Evolutionary conservation across 1,140 invertebrate genomes (phyloP), one percentile per base, ranked within the genome.

Genomic region (Trissolcus basalis): DNA sequence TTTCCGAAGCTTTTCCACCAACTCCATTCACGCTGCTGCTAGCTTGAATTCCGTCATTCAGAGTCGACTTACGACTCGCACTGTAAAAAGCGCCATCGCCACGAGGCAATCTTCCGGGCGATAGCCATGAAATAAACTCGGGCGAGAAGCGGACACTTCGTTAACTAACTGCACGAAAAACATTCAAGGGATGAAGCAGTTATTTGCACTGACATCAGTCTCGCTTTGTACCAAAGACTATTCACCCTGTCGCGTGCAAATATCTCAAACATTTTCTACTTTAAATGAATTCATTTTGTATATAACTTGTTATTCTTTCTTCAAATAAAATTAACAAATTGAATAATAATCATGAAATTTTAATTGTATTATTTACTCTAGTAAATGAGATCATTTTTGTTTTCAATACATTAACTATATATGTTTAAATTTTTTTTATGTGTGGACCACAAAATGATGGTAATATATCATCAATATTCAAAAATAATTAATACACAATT

Each of bases 1-100:
- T 88, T 88, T 88, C 87, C 86, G 84, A 88, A 87, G 86, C 75
- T 82, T 86, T 87, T 87, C 86, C 85, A 82, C 84, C 77, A 77
- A 82, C 78, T 87, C 86, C 83, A 87, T 88, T 88, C 86, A 87
- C 82, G 75, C 48, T 76, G 64, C 69, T 67, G 54, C 78, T 79
- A 68, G 73, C 82, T 80, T 81, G 83, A 84, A 82, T 84, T 82
- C 82, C 80, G 84, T 86, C 85, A 86, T 86, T 86, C 83, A 84
- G 80, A 59, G 69, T 76, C 77, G 82, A 85, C 80, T 85, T 83
- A 84, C 82, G 81, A 81, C 77, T 76, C 58, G 58, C 67, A 48
- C 48, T 65, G 71, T 79, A 78, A 81, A 81, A 81, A 81, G 76
- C 76, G 55, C 72, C 76, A 59, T 64, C 61, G 78, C 73, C 61